Conservation (phyloP, 1,140 invertebrate species). For the Drosophila ananassae region DNA sequence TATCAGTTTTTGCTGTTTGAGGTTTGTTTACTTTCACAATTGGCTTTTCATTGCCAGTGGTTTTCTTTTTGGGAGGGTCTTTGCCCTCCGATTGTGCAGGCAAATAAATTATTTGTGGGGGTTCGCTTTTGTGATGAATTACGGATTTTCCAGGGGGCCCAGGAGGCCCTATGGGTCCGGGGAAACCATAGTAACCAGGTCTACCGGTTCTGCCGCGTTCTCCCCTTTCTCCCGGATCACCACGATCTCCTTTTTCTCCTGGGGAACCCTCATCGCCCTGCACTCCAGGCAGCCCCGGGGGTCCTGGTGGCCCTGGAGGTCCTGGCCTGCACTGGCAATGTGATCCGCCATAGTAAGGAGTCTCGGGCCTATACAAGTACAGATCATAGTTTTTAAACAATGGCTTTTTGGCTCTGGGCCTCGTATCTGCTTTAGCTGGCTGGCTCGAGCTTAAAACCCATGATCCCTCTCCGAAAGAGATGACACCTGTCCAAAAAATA, state of each 20-base stretch:
- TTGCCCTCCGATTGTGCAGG: conserved; percentile 4
- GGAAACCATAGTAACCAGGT: conserved; percentile 12
- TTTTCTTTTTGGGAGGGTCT: neutral
- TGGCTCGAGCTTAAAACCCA: conserved; percentile 16
- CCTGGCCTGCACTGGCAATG: conserved; percentile 32
- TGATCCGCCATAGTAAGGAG: conserved; percentile 1
- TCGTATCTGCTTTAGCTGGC: neutral
- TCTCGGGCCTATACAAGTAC: conserved; percentile 27
- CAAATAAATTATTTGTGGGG: conserved; percentile 16
- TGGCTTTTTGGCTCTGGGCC: conserved; percentile 2
- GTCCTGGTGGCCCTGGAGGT: conserved; percentile 29
- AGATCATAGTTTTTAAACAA: conserved; percentile 1
- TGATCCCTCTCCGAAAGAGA: conserved; percentile 15
- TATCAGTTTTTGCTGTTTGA: neutral
- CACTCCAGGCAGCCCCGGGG: conserved; percentile 20
- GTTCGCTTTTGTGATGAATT: neutral
- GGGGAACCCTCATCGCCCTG: conserved; percentile 16
- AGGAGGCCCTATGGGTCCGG: conserved; percentile 31
- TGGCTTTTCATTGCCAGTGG: neutral
- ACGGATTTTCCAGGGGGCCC: neutral
- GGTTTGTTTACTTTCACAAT: conserved; percentile 7
- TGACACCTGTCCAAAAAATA: conserved; percentile 21
- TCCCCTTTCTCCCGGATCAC: conserved; percentile 26
- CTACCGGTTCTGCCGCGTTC: conserved; percentile 18
- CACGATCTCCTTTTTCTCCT: conserved; percentile 27